Percentiles rank a stretch among this genome's conserved stretches.
phyloP scores from a whole-genome alignment of 2,797 vertebrate genomes.

The Oophaga sylvatica region DNA sequence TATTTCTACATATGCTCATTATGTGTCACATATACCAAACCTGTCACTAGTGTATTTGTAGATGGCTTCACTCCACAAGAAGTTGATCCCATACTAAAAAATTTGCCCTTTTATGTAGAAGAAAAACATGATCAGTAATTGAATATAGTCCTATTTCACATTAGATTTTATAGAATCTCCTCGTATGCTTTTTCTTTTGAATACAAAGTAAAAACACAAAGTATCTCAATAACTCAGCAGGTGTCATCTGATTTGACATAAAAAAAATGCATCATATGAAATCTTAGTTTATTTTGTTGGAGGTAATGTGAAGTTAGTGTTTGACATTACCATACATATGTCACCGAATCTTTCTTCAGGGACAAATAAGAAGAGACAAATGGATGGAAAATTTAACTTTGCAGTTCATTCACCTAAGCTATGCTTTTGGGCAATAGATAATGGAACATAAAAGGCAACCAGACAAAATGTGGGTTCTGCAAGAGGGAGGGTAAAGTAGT shows the following conservation, averaged over 20 bases:
- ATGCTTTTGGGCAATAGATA: constrained; percentile 56
- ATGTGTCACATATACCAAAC: no score
- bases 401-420: constrained; percentile 36
- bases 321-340: constrained; percentile 52
- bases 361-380: constrained; percentile 61
- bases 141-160: background rate
- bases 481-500: constrained; percentile 9
- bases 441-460: constrained; percentile 51
- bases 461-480: constrained; percentile 32
- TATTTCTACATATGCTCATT: no score
- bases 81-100: no score
- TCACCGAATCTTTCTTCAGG: constrained; percentile 48
- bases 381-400: constrained; percentile 43
- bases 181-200: background rate
- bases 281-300: constrained; percentile 6
- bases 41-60: no score
- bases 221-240: background rate
- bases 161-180: background rate
- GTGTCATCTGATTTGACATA: background rate
- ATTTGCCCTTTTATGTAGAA: no score
- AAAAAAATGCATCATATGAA: background rate
- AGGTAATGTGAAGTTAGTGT: constrained; percentile 34
- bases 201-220: background rate
- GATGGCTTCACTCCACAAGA: no score
- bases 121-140: background rate